These are phyloP conservation scores for Amblyopsis hoosieri DNA, from an alignment of 2,797 vertebrate genomes.

Conservation along the genomic window DNA sequence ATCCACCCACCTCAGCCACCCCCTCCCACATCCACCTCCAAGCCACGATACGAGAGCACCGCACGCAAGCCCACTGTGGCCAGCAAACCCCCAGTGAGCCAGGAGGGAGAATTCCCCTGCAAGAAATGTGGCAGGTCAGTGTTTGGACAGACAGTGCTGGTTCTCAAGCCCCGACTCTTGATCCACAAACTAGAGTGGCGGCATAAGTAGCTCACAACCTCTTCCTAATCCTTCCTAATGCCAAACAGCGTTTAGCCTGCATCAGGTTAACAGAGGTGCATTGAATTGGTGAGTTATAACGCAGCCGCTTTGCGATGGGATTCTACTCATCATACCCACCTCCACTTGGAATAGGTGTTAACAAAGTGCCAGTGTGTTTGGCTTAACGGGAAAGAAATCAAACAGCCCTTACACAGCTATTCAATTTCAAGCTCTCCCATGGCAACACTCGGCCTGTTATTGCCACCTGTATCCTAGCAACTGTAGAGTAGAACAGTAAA, in stretches of 20 bases:
- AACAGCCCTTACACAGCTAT: conserved; percentile 35
- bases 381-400: conserved; percentile 22
- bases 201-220: too few species aligned
- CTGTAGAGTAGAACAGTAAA: conserved; percentile 14
- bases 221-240: too few species aligned
- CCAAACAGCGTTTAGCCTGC: too few species aligned
- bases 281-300: neutral
- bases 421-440: conserved; percentile 57
- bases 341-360: conserved; percentile 25
- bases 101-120: conserved; percentile 95
- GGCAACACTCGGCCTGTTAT: conserved; percentile 64
- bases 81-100: conserved; percentile 76
- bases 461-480: conserved; percentile 78
- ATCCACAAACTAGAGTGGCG: neutral
- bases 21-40: conserved; percentile 35
- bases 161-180: neutral
- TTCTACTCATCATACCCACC: conserved; percentile 6
- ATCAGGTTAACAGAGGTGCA: conserved; percentile 8
- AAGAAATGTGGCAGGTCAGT: conserved; percentile 98
- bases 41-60: conserved; percentile 64
- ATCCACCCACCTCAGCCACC: conserved; percentile 53
- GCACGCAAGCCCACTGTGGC: conserved; percentile 70
- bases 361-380: conserved; percentile 33
- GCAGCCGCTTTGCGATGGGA: neutral
- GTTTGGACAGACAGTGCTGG: conserved; percentile 4